phyloP scores from a whole-genome alignment of 2,888 invertebrate genomes.

The Saturnia pavonia region DNA sequence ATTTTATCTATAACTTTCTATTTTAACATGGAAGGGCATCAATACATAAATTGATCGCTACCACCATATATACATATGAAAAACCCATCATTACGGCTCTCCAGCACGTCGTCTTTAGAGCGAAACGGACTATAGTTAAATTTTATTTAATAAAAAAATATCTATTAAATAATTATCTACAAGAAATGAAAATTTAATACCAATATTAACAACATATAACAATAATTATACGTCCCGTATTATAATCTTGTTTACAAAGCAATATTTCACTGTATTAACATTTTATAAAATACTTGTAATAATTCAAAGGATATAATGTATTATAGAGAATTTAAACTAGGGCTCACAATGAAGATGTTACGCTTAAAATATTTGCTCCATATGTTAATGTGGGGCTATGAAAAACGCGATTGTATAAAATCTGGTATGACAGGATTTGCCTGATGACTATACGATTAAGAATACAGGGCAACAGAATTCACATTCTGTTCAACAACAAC shows the following conservation, averaged over 20 bases:
- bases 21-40: background rate
- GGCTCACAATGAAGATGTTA: conserved; percentile 62
- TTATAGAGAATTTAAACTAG: conserved; percentile 47
- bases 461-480: background rate
- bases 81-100: no score
- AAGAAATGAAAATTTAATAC: background rate
- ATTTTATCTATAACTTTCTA: background rate
- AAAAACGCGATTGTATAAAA: conserved; percentile 10
- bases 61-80: no score
- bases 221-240: conserved; percentile 20
- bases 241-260: conserved; percentile 54
- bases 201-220: conserved; percentile 8
- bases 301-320: conserved; percentile 68
- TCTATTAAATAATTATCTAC: background rate
- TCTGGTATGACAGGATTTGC: background rate
- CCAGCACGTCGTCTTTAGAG: background rate
- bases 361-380: conserved; percentile 58
- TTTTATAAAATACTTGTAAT: conserved; percentile 67
- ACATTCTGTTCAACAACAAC: background rate
- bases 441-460: background rate
- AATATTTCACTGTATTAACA: conserved; percentile 73
- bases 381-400: conserved; percentile 33
- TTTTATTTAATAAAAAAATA: background rate
- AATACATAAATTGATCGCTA: background rate
- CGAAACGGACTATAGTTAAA: background rate